Evolutionary conservation across 1,140 invertebrate genomes (phyloP).

Genomic region (Drosophila ogumai): DNA sequence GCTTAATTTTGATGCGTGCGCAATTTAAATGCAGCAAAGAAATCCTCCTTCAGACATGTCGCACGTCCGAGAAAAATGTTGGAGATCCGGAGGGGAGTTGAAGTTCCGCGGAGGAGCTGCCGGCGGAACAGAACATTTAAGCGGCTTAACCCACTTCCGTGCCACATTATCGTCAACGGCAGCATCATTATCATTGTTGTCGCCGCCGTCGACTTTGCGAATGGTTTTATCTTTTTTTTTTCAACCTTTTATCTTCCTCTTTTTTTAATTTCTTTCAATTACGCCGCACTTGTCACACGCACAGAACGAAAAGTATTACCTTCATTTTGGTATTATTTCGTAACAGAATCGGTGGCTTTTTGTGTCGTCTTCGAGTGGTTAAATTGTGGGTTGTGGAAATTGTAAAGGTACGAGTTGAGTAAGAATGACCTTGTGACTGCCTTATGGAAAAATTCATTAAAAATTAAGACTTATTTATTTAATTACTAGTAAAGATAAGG

Average conservation of each 20-base stretch:
- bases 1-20: constrained; percentile 69
- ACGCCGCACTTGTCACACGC: constrained; percentile 73
- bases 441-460: not conserved
- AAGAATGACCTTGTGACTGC: too few relatives aligned
- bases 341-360: constrained; percentile 11
- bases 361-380: not conserved
- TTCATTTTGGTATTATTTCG: constrained; percentile 27
- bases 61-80: constrained; percentile 59
- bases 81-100: not conserved
- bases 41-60: constrained; percentile 39
- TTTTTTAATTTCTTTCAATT: constrained; percentile 82
- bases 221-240: constrained; percentile 35
- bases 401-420: not conserved
- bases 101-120: constrained; percentile 7
- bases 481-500: not conserved
- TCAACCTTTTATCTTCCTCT: not conserved
- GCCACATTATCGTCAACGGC: constrained; percentile 70
- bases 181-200: constrained; percentile 43
- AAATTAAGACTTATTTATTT: not conserved
- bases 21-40: constrained; percentile 66
- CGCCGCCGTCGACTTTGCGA: constrained; percentile 36
- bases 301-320: constrained; percentile 7
- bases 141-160: constrained; percentile 81
- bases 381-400: not conserved
- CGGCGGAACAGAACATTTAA: constrained; percentile 68